phyloP scores from a whole-genome alignment of 2,797 vertebrate species.

The Emys orbicularis region DNA sequence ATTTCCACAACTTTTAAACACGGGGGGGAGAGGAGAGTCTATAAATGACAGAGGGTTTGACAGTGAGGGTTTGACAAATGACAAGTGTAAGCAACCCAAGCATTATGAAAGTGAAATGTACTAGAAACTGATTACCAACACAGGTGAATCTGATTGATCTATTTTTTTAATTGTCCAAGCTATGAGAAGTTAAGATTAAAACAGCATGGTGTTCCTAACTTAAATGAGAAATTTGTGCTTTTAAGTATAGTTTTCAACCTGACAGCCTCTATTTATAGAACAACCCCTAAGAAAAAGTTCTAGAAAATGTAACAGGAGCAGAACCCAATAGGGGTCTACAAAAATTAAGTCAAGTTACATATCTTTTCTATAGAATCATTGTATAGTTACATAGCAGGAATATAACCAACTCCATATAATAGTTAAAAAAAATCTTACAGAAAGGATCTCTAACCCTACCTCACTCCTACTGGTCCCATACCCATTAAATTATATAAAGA shows the following conservation, averaged over 20 bases:
- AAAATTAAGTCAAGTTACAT: background rate
- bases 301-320: background rate
- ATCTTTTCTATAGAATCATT: background rate
- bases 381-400: background rate
- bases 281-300: accelerated
- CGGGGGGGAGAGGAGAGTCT: background rate
- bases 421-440: background rate
- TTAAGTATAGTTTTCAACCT: background rate
- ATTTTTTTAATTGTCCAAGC: background rate
- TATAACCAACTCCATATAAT: background rate
- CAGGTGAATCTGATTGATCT: background rate
- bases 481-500: background rate
- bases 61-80: no score
- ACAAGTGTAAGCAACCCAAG: background rate
- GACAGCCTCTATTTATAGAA: background rate
- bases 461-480: background rate
- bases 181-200: background rate
- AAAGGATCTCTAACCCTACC: background rate
- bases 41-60: background rate
- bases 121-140: background rate
- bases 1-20: background rate
- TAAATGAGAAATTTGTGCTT: background rate
- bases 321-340: background rate
- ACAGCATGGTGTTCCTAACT: background rate
- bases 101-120: background rate